A percentile compares a stretch with the other conserved stretches of the same genome.
These are phyloP conservation scores for Tenthredo notha DNA, from an alignment of 2,888 invertebrate species.

Conservation along the genomic window DNA sequence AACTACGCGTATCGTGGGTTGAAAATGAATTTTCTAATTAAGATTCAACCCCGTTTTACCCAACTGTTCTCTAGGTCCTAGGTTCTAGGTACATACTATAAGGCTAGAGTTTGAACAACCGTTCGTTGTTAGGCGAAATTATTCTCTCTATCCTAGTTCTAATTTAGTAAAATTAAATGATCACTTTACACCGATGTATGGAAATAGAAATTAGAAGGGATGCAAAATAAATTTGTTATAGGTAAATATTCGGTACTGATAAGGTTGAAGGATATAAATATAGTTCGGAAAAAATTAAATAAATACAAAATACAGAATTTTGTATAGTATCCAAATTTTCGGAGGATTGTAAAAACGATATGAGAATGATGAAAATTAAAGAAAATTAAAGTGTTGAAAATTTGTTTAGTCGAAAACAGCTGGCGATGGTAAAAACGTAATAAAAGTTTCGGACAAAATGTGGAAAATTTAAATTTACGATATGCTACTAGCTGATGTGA, in stretches of 20 bases:
- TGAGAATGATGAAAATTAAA: background rate
- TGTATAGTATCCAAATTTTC: background rate
- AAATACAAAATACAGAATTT: background rate
- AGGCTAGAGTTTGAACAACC: slow-evolving; percentile 7
- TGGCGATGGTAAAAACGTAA: no score
- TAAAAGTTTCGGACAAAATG: background rate
- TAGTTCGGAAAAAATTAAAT: background rate
- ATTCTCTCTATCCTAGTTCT: slow-evolving; percentile 58
- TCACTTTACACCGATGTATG: background rate
- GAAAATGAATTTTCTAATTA: slow-evolving; percentile 70
- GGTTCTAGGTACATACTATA: background rate
- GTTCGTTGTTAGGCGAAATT: slow-evolving; percentile 53
- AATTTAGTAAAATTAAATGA: slow-evolving; percentile 54
- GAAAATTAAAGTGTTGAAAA: background rate
- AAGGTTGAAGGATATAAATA: no score
- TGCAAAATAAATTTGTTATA: no score
- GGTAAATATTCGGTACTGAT: no score
- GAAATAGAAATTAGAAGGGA: background rate
- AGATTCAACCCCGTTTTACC: slow-evolving; percentile 64
- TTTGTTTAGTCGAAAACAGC: background rate
- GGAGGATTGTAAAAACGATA: background rate
- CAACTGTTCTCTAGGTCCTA: slow-evolving; percentile 58
- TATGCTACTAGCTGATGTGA: no score
- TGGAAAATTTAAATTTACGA: background rate
- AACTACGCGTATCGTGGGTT: background rate